Evolutionary conservation across 2,888 invertebrate genomes (phyloP).

Genomic region (Artemia sinica): DNA sequence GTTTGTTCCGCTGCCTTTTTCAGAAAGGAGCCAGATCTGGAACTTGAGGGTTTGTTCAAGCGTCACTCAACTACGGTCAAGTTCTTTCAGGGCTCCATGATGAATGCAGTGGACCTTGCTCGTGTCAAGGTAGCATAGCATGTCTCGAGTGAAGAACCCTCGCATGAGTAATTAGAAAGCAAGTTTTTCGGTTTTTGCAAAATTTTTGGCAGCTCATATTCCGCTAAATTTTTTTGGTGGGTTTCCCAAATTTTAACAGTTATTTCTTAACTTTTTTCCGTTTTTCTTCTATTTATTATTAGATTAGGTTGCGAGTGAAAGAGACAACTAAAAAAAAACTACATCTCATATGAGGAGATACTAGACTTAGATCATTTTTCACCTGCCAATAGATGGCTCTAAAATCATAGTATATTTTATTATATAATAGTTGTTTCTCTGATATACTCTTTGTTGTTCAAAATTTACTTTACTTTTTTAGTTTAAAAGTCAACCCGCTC

Average conservation of each 20-base stretch:
- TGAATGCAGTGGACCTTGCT: constrained; percentile 99
- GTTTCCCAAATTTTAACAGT: neutral
- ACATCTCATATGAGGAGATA: too few species aligned
- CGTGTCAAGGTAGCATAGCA: constrained; percentile 74
- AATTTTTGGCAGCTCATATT: neutral
- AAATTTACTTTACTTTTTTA: too few species aligned
- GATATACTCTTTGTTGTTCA: too few species aligned
- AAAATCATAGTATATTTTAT: too few species aligned
- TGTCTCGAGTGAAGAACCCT: constrained; percentile 17
- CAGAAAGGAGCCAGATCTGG: constrained; percentile 99
- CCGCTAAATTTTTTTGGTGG: neutral
- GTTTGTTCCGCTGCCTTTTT: constrained; percentile 18
- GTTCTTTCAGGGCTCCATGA: constrained; percentile 99
- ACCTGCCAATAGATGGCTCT: too few species aligned
- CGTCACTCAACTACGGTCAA: constrained; percentile 99
- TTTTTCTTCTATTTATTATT: neutral
- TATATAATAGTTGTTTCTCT: too few species aligned
- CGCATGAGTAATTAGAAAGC: constrained; percentile 16
- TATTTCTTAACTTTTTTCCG: neutral
- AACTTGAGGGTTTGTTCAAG: constrained; percentile 98
- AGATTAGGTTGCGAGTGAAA: too few species aligned
- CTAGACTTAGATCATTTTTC: too few species aligned
- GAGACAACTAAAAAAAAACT: too few species aligned
- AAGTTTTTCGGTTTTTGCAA: constrained; percentile 6
- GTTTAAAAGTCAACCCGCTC: too few species aligned